These are phyloP conservation scores for Notodonta ziczac DNA, from an alignment of 2,888 invertebrate species.

Conservation along the genomic window DNA sequence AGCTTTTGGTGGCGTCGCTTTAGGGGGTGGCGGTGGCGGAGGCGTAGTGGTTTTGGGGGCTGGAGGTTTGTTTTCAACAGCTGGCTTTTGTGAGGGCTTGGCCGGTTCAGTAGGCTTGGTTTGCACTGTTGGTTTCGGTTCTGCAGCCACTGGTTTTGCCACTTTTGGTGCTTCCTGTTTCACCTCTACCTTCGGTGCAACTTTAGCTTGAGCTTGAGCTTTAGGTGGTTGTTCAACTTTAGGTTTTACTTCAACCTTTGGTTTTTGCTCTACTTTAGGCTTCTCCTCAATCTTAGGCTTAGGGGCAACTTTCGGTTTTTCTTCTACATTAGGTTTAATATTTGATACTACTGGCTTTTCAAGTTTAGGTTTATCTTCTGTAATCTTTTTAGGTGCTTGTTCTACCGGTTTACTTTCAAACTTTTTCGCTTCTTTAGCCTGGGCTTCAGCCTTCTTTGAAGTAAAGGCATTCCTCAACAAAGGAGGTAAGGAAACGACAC, in stretches of 20 bases:
- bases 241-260: conserved; percentile 17
- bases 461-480: conserved; percentile 71
- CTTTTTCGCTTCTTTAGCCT: neutral
- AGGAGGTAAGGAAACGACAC: conserved; percentile 85
- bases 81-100: conserved; percentile 25
- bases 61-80: conserved; percentile 6
- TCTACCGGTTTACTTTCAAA: conserved; percentile 24
- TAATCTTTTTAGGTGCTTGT: conserved; percentile 20
- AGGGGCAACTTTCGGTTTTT: conserved; percentile 24
- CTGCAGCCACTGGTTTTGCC: conserved; percentile 22
- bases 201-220: conserved; percentile 11
- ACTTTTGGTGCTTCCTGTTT: conserved; percentile 36
- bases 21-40: conserved; percentile 1
- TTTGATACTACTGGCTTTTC: conserved; percentile 42
- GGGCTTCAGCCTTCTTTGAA: conserved; percentile 13
- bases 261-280: conserved; percentile 22
- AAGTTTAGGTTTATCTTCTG: conserved; percentile 41
- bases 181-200: conserved; percentile 19
- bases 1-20: conserved; percentile 1
- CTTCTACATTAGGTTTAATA: conserved; percentile 26
- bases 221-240: conserved; percentile 20
- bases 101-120: conserved; percentile 31
- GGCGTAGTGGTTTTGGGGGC: conserved; percentile 9
- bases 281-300: conserved; percentile 21
- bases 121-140: conserved; percentile 30